Evolutionary conservation across 2,888 invertebrate genomes (phyloP).

Genomic region (Xylota sylvarum): DNA sequence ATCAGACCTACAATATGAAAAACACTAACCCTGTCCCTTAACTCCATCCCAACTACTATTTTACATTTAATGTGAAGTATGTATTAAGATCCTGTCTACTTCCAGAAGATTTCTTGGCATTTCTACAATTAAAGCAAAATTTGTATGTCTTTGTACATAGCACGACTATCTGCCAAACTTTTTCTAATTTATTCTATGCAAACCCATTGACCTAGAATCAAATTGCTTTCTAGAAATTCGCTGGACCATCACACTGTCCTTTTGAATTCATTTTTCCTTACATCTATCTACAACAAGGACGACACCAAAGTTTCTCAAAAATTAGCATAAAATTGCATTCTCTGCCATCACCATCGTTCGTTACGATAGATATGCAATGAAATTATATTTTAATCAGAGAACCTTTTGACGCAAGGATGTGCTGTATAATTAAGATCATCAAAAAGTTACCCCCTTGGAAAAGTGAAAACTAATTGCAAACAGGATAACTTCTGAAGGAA

Average conservation of each 20-base stretch:
- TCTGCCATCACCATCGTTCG: slow-evolving; percentile 5
- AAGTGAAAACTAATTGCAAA: slow-evolving; percentile 43
- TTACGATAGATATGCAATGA: slow-evolving; percentile 15
- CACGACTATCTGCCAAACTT: not conserved
- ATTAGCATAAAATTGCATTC: slow-evolving; percentile 31
- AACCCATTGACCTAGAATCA: slow-evolving; percentile 2
- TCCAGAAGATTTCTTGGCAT: too few relatives aligned
- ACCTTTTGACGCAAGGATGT: slow-evolving; percentile 47
- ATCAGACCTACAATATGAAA: too few relatives aligned
- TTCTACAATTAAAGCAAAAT: too few relatives aligned
- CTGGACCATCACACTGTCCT: not conserved
- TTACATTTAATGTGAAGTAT: too few relatives aligned
- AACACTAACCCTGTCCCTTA: too few relatives aligned
- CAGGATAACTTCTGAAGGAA: not conserved
- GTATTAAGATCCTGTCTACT: too few relatives aligned
- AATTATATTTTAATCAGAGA: slow-evolving; percentile 58
- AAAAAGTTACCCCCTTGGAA: slow-evolving; percentile 11
- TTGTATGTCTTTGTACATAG: too few relatives aligned
- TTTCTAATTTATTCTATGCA: not conserved
- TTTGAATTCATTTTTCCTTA: slow-evolving; percentile 1
- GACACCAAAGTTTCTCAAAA: slow-evolving; percentile 13
- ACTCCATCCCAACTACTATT: too few relatives aligned
- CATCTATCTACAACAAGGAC: not conserved
- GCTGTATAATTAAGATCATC: slow-evolving; percentile 53
- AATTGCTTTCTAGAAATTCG: not conserved